Evolutionary conservation across 2,113 vertebrate genomes (phyloP).

Genomic region (Hemichromis elongatus): DNA sequence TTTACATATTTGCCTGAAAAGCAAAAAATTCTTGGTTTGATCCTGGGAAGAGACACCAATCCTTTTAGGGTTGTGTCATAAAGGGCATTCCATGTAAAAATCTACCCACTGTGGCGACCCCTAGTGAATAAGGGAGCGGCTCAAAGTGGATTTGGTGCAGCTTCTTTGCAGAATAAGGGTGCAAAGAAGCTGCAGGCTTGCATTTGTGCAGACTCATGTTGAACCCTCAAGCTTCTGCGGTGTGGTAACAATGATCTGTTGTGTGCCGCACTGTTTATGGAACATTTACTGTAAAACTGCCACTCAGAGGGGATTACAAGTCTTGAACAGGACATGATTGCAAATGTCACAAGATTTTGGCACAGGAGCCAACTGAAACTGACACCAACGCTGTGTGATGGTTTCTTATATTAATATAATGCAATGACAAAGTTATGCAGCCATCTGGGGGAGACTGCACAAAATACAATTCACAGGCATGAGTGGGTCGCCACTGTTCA

Average conservation of each 20-base stretch:
- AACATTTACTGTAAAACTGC: background rate
- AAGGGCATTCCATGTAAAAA: background rate
- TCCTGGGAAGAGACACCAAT: background rate
- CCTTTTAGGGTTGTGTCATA: background rate
- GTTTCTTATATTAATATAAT: background rate
- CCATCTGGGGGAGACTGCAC: background rate
- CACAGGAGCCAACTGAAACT: background rate
- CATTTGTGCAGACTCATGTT: background rate
- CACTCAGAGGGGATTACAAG: background rate
- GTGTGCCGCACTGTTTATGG: background rate
- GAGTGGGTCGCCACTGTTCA: background rate
- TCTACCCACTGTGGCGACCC: background rate
- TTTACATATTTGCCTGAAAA: background rate
- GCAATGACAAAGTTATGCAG: background rate
- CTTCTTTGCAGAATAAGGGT: background rate
- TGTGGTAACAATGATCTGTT: background rate
- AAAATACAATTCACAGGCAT: background rate
- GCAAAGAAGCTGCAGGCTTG: background rate
- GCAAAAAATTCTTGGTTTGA: background rate
- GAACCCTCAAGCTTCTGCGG: background rate
- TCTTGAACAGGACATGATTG: background rate
- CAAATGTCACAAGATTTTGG: background rate
- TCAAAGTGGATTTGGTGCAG: background rate
- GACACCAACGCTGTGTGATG: background rate
- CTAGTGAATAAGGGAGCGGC: background rate